Evolutionary conservation across 2,888 invertebrate species (phyloP).

Genomic region (Hydriomena furcata): DNA sequence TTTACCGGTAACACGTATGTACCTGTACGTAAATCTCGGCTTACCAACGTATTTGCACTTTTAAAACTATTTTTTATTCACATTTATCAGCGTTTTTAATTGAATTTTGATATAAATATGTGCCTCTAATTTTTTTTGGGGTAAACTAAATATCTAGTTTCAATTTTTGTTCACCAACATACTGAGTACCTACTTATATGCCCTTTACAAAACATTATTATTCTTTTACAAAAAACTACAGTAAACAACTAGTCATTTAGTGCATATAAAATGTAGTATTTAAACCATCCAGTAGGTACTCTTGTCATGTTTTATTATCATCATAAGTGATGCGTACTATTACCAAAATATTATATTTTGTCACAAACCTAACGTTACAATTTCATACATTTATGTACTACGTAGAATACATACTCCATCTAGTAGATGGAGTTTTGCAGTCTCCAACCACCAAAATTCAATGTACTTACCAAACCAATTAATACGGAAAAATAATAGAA

Average conservation of each 20-base stretch:
- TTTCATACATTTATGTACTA: background rate
- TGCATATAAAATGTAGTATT: background rate
- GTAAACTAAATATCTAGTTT: background rate
- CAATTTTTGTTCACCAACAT: background rate
- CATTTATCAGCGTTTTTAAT: background rate
- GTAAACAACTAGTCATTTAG: constrained; percentile 16
- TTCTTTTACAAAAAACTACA: constrained; percentile 2
- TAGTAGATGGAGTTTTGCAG: too few relatives aligned
- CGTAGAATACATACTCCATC: too few relatives aligned
- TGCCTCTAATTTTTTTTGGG: background rate
- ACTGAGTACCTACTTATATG: background rate
- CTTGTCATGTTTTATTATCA: constrained; percentile 24
- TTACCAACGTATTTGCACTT: too few relatives aligned
- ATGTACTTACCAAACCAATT: background rate
- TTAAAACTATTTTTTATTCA: too few relatives aligned
- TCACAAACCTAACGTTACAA: background rate
- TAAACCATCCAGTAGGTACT: constrained; percentile 2
- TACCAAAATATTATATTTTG: too few relatives aligned
- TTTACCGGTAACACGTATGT: too few relatives aligned
- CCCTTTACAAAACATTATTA: background rate
- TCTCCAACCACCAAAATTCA: too few relatives aligned
- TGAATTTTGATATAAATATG: background rate
- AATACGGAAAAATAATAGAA: background rate
- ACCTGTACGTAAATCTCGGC: too few relatives aligned
- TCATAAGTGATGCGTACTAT: too few relatives aligned